phyloP scores from a whole-genome alignment of 2,888 invertebrate genomes.

The Megalurothrips usitatus region DNA sequence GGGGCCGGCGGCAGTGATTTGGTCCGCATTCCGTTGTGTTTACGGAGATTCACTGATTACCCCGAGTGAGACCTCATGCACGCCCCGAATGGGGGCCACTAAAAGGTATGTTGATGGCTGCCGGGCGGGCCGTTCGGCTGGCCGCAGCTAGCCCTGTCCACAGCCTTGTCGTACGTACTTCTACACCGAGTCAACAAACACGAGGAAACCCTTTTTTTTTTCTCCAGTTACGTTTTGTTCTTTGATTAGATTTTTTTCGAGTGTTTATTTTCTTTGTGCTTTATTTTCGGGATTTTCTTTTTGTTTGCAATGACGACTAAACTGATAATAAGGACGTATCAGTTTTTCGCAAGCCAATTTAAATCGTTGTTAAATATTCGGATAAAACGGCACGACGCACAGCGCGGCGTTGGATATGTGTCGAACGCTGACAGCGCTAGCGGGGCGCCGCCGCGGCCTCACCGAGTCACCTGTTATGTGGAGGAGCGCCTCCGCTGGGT shows the following conservation, averaged over 20 bases:
- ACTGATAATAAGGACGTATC: too few species aligned
- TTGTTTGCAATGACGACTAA: too few species aligned
- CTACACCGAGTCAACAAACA: too few species aligned
- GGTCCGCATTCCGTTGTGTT: neutral
- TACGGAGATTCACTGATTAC: neutral
- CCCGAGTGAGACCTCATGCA: neutral
- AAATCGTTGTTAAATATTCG: neutral
- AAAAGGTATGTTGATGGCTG: constrained; percentile 10
- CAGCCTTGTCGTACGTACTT: too few species aligned
- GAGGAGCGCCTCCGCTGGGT: constrained; percentile 10
- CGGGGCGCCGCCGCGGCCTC: neutral
- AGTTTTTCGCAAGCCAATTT: too few species aligned
- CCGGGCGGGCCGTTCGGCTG: neutral
- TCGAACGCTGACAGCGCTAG: neutral
- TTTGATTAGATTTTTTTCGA: too few species aligned
- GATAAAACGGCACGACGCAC: neutral
- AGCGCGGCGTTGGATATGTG: neutral
- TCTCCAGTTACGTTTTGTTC: too few species aligned
- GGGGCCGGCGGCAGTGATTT: neutral
- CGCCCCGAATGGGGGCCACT: neutral
- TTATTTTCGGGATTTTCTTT: too few species aligned
- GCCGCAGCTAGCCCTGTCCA: neutral
- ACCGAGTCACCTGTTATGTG: constrained; percentile 20
- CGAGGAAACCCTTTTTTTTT: too few species aligned
- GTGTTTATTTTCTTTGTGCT: too few species aligned